These are phyloP conservation scores for Eleginops maclovinus DNA, from an alignment of 2,113 vertebrate species.

Conservation along the genomic window DNA sequence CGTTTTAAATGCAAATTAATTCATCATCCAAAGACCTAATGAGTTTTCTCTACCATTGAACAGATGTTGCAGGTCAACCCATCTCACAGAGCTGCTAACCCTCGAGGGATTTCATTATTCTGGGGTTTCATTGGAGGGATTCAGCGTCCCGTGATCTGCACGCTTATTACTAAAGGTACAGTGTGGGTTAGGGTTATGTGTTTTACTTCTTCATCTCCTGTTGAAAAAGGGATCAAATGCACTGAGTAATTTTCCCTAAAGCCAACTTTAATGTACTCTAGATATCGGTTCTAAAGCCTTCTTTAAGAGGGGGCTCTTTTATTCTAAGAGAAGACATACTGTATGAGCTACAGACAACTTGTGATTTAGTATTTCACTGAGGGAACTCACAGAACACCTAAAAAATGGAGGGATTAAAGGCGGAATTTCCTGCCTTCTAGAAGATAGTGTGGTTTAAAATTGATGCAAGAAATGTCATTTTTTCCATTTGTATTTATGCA, in stretches of 20 bases:
- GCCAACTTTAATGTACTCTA: too few species aligned
- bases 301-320: too few species aligned
- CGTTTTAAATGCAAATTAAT: slow-evolving; percentile 42
- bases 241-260: too few species aligned
- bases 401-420: neutral
- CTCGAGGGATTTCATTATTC: slow-evolving; percentile 46
- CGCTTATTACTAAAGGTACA: neutral
- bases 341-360: neutral
- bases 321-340: too few species aligned
- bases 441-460: neutral
- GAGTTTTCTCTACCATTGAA: neutral
- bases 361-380: neutral
- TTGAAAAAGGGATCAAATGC: too few species aligned
- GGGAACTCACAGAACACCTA: too few species aligned
- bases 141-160: neutral
- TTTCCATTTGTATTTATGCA: neutral
- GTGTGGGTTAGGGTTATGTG: too few species aligned
- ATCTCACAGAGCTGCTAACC: slow-evolving; percentile 7
- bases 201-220: too few species aligned
- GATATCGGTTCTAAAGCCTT: too few species aligned
- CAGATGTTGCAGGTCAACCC: slow-evolving; percentile 15
- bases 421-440: neutral
- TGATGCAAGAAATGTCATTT: neutral
- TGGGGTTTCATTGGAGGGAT: neutral
- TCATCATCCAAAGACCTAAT: slow-evolving; percentile 4